These are phyloP conservation scores for Muntiacus reevesi DNA, from an alignment of 2,113 vertebrate genomes.

Conservation along the genomic window DNA sequence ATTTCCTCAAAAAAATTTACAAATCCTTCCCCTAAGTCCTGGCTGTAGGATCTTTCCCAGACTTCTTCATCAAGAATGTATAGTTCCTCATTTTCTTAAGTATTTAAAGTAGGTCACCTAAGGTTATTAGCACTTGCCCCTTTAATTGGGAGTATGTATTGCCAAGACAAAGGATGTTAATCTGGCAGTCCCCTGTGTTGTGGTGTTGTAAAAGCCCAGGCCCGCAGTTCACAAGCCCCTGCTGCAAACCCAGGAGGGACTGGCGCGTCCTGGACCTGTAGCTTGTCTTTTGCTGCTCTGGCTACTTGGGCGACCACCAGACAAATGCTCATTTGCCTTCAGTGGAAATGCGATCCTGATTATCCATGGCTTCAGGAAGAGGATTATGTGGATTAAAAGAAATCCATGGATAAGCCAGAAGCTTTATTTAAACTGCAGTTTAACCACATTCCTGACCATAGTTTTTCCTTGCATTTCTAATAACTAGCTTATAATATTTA, in stretches of 20 bases:
- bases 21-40: not conserved
- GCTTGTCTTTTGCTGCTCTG: not conserved
- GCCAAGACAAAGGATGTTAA: not conserved
- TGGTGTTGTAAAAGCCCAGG: not conserved
- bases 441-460: slow-evolving; percentile 58
- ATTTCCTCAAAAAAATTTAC: not conserved
- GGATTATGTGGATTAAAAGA: slow-evolving; percentile 69
- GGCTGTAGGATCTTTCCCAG: not conserved
- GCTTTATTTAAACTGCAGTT: slow-evolving; percentile 65
- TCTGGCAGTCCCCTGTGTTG: not conserved
- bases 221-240: not conserved
- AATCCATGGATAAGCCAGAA: slow-evolving; percentile 64
- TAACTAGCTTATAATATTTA: slow-evolving; percentile 53
- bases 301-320: slow-evolving; percentile 3
- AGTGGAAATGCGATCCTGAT: slow-evolving; percentile 54
- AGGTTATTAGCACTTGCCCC: not conserved
- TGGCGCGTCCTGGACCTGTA: not conserved
- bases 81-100: not conserved
- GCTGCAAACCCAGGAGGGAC: not conserved
- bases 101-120: not conserved
- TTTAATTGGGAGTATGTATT: not conserved
- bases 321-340: slow-evolving; percentile 44
- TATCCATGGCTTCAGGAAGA: slow-evolving; percentile 32
- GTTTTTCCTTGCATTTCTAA: slow-evolving; percentile 26
- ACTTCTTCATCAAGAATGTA: not conserved